These are phyloP conservation scores for Dione vanillae DNA, from an alignment of 2,888 invertebrate species.

Conservation along the genomic window DNA sequence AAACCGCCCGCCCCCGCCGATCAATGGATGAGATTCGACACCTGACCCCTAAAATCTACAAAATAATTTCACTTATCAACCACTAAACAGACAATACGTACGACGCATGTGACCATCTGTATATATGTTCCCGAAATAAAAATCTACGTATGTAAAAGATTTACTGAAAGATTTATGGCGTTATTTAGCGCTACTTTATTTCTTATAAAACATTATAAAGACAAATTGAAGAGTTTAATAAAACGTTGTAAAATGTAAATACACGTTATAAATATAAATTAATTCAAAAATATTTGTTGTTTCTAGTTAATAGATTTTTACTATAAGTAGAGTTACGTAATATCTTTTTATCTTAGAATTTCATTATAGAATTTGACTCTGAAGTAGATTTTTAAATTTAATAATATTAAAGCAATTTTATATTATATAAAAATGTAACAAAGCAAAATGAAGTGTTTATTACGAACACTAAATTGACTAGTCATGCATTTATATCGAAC, in stretches of 20 bases:
- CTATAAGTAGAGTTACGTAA: background rate
- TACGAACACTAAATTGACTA: background rate
- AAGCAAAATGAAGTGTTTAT: background rate
- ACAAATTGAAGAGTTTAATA: background rate
- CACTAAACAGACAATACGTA: slow-evolving; percentile 27
- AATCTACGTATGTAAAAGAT: slow-evolving; percentile 3
- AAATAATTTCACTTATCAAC: slow-evolving; percentile 38
- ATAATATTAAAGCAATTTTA: background rate
- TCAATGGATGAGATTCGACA: slow-evolving; percentile 78
- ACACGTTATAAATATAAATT: background rate
- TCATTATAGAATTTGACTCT: background rate
- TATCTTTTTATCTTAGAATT: background rate
- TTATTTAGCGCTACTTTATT: slow-evolving; percentile 1
- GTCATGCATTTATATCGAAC: slow-evolving; percentile 3
- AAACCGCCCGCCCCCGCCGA: slow-evolving; percentile 64
- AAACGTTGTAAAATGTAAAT: background rate
- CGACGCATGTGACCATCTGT: background rate
- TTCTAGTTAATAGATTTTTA: background rate
- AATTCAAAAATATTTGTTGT: background rate
- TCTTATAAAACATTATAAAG: slow-evolving; percentile 7
- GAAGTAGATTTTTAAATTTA: too few relatives aligned
- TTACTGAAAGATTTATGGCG: slow-evolving; percentile 1
- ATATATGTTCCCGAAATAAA: slow-evolving; percentile 12
- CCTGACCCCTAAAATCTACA: slow-evolving; percentile 54
- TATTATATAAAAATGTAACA: background rate